Base-by-base conservation (phyloP, 2,888 invertebrate species). In the Ochlodes sylvanus region DNA sequence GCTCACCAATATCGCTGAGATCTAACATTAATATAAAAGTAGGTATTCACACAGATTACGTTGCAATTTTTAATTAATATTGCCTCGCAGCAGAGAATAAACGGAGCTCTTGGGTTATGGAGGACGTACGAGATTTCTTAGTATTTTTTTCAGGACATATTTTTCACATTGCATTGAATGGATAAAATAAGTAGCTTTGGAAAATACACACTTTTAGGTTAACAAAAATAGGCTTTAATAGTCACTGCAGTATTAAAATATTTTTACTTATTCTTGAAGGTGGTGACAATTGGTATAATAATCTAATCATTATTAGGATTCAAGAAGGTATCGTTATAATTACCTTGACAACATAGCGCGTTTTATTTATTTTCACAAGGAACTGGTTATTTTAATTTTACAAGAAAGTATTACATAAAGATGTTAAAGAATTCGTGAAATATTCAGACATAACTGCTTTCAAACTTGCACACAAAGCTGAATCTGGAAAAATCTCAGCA, bases 21-120 rank as follows among this genome's bases (percentile, higher is more conserved):
- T 9, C 2, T 66, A 58, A 52, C 38, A 55, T 60, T 66, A n/a
- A n/a, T n/a, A n/a, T 66, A 60, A 66, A 66, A 54, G 54, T 52
- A 66, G 12, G 58, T 41, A 27, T 54, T 54, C 54, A 66, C 54
- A 66, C 32, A 32, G 42, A 66, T 66, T n/a, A 60, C 19, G 41
- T 19, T 60, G 54, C 66, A 60, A 42, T 41, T 60, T 58, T 38
- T 41, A 57, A 60, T 60, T 60, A 27, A 66, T 54, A 54, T 60
- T 66, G n/a, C n/a, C n/a, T n/a, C n/a, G n/a, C 52, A 65, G 14
- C 42, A 27, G 27, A 41, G 15, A n/a, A 34, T 57, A 50, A 50
- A 65, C 15, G 19, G n/a, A 50, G 57, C 50, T 34, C 10, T 21
- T 7, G 17, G 14, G 12, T 27, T 32, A 34, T n/a, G 47, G 32